Percentiles rank a stretch among this genome's conserved stretches.
phyloP scores from a whole-genome alignment of 2,888 invertebrate species.

The Glaucopsyche alexis region DNA sequence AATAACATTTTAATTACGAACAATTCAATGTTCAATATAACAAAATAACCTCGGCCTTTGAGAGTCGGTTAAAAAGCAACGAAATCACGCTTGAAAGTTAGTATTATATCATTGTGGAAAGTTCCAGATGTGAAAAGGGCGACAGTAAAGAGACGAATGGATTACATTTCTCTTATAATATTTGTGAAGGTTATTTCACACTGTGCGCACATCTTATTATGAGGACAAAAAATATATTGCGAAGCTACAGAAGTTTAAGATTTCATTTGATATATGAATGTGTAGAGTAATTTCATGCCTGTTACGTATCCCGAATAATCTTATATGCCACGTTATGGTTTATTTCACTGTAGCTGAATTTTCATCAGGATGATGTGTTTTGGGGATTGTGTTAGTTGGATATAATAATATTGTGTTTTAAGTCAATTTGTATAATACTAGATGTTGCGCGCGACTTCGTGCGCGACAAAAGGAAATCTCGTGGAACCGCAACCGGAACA shows the following conservation, averaged over 20 bases:
- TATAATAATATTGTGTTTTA: no score
- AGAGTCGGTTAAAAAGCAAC: neutral
- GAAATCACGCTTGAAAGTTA: neutral
- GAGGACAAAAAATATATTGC: conserved; percentile 18
- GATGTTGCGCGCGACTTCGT: no score
- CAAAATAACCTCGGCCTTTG: no score
- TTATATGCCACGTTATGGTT: neutral
- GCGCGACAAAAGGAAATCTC: no score
- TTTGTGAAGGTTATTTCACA: conserved; percentile 66
- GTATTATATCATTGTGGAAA: neutral
- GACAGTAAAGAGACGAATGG: conserved; percentile 12
- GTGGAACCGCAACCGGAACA: no score
- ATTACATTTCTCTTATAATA: conserved; percentile 29
- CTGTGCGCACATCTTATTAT: conserved; percentile 56
- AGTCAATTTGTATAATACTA: no score
- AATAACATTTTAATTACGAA: no score
- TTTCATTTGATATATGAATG: conserved; percentile 27
- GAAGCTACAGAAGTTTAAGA: conserved; percentile 24
- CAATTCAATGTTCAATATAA: no score
- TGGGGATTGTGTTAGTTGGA: no score
- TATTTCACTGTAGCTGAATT: neutral
- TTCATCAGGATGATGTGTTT: neutral
- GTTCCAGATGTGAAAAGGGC: conserved; percentile 2
- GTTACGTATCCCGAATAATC: conserved; percentile 19
- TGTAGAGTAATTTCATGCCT: conserved; percentile 10